Evolutionary conservation across 2,113 vertebrate genomes (phyloP).

Genomic region (Emydura subglobosa): DNA sequence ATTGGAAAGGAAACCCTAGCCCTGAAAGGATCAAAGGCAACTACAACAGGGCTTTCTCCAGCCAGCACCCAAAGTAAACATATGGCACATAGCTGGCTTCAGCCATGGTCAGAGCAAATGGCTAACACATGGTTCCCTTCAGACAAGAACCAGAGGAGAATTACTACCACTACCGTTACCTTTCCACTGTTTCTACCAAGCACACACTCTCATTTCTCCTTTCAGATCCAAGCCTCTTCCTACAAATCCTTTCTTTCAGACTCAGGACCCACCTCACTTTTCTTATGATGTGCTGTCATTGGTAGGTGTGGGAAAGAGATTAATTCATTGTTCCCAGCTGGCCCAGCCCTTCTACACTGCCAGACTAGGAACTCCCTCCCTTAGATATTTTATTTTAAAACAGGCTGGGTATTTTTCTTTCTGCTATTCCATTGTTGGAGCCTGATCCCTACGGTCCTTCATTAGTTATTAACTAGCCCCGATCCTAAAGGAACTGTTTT

Average conservation of each 20-base stretch:
- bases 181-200: neutral
- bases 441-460: neutral
- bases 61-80: neutral
- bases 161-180: neutral
- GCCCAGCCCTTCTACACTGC: neutral
- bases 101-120: neutral
- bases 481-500: neutral
- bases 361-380: neutral
- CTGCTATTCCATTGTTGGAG: neutral
- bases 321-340: slow-evolving; percentile 17
- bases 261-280: neutral
- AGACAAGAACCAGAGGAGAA: neutral
- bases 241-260: neutral
- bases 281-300: neutral
- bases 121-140: neutral
- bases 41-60: neutral
- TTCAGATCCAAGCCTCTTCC: slow-evolving; percentile 5
- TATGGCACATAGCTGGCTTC: neutral
- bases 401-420: neutral
- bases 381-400: neutral
- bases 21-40: neutral
- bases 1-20: neutral
- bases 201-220: neutral
- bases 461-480: neutral
- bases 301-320: neutral